phyloP scores from a whole-genome alignment of 2,113 vertebrate species.

The Notarius lentiginosus region DNA sequence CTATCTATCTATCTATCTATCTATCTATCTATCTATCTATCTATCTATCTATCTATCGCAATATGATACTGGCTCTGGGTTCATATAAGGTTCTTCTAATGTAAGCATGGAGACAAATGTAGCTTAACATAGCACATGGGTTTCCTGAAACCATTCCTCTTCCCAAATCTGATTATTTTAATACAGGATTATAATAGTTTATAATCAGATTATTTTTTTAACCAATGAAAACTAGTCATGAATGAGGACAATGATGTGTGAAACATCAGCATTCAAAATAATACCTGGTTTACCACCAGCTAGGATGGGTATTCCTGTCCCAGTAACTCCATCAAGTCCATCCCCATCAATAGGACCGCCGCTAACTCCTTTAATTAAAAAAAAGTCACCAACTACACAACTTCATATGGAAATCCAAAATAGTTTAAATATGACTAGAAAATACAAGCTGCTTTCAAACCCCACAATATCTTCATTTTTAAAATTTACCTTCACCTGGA shows the following conservation, averaged over 20 bases:
- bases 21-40: no score
- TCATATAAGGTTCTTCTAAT: background rate
- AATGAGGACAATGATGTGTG: background rate
- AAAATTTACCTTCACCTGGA: conserved; percentile 41
- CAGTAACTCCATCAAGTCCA: conserved; percentile 52
- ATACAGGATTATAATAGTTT: background rate
- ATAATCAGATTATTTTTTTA: background rate
- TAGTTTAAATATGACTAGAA: background rate
- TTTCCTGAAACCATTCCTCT: background rate
- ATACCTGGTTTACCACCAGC: conserved; percentile 68
- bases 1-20: no score
- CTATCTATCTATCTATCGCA: background rate
- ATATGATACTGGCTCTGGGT: no score
- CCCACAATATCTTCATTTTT: conserved; percentile 48
- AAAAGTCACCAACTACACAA: background rate
- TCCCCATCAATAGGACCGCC: conserved; percentile 54
- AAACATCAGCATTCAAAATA: background rate
- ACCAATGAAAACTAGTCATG: background rate
- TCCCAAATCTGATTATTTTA: no score
- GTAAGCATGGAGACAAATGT: background rate
- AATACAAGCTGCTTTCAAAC: background rate
- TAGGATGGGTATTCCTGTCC: conserved; percentile 71
- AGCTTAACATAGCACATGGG: background rate
- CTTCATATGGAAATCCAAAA: background rate
- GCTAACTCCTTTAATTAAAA: conserved; percentile 56